These are phyloP conservation scores for Orthonyx spaldingii DNA, from an alignment of 2,113 vertebrate species.

Conservation along the genomic window DNA sequence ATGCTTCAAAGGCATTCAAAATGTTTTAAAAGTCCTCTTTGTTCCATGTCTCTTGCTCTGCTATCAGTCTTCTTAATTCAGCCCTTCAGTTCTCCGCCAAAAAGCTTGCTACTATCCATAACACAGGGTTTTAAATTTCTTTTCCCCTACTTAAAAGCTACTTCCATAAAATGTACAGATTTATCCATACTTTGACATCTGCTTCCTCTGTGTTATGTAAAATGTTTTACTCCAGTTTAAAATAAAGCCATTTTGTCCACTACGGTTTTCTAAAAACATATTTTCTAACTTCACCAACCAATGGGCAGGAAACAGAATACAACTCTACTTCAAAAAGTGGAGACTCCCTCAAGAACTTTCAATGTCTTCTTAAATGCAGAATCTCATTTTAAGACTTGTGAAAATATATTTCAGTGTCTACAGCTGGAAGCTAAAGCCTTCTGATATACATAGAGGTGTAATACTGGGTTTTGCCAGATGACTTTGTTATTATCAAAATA, in stretches of 20 bases:
- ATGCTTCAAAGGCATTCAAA: slow-evolving; percentile 63
- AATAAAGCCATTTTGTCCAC: neutral
- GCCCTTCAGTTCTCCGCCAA: neutral
- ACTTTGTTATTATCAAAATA: neutral
- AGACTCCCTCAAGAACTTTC: neutral
- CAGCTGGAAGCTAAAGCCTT: neutral
- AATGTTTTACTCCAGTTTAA: neutral
- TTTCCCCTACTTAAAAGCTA: neutral
- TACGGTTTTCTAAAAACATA: neutral
- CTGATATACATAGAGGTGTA: neutral
- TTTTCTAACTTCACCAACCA: neutral
- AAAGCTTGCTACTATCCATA: neutral
- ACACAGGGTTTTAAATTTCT: neutral
- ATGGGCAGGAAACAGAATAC: neutral
- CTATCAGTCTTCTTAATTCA: slow-evolving; percentile 46
- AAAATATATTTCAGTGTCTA: neutral
- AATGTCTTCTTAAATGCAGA: neutral
- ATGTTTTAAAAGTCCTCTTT: slow-evolving; percentile 58
- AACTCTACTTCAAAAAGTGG: neutral
- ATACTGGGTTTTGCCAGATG: neutral
- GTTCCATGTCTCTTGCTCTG: slow-evolving; percentile 37
- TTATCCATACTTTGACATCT: neutral
- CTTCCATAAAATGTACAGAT: neutral
- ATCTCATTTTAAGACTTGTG: neutral
- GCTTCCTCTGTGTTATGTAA: neutral